A percentile compares a stretch with the other conserved stretches of the same genome.
Evolutionary conservation across 2,888 invertebrate species (phyloP).

Genomic region (Syritta pipiens): DNA sequence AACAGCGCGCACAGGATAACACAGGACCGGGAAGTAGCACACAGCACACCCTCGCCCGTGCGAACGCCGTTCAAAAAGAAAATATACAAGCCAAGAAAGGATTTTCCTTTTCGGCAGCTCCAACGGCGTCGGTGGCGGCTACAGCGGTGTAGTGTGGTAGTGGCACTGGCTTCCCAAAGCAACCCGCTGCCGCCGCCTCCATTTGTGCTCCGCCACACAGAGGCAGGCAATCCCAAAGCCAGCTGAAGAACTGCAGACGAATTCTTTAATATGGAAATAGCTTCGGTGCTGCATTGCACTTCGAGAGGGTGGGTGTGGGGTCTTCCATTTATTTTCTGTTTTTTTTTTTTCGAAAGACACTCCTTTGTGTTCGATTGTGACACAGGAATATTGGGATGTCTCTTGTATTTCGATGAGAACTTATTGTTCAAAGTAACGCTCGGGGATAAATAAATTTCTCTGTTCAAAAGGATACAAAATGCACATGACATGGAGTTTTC

Average conservation of each 20-base stretch:
- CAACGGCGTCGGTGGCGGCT: no score
- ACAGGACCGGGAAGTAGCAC: constrained; percentile 24
- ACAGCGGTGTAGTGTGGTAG: neutral
- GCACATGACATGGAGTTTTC: constrained; percentile 27
- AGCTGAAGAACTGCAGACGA: constrained; percentile 57
- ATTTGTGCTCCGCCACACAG: constrained; percentile 2
- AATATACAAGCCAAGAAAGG: constrained; percentile 43
- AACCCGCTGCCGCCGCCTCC: neutral
- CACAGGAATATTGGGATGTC: constrained; percentile 10
- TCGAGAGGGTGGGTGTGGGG: neutral
- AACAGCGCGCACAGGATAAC: neutral
- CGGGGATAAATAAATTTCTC: constrained; percentile 37
- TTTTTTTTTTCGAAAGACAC: no score
- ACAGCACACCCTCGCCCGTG: constrained; percentile 1
- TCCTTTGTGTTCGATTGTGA: constrained; percentile 42
- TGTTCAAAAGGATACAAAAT: constrained; percentile 20
- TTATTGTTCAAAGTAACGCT: constrained; percentile 57
- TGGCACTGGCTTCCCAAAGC: neutral
- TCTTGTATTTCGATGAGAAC: constrained; percentile 31
- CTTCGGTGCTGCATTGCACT: constrained; percentile 51
- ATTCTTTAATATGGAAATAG: constrained; percentile 63
- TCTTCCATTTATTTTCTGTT: no score
- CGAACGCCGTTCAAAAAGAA: constrained; percentile 6
- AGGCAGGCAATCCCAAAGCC: constrained; percentile 2
- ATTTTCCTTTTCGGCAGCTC: constrained; percentile 32